A percentile compares a stretch with the other conserved stretches of the same genome.
phyloP scores from a whole-genome alignment of 2,888 invertebrate species.

The Synergus itoensis region DNA sequence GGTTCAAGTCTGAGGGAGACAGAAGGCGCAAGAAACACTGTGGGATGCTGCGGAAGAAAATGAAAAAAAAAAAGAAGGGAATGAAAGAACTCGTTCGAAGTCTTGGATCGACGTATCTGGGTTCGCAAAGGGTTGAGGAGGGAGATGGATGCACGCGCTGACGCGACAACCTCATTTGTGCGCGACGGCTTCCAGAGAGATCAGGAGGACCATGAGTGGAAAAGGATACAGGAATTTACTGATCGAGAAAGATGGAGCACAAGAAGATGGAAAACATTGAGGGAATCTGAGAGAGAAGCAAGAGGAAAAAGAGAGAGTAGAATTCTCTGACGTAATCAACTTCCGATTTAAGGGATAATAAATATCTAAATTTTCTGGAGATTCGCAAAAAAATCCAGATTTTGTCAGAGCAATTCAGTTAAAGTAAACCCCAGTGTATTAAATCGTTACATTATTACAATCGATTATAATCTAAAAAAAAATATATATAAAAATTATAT shows the following conservation, averaged over 20 bases:
- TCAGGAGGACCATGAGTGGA: conserved; percentile 45
- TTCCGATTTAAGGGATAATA: not conserved
- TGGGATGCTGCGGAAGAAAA: conserved; percentile 49
- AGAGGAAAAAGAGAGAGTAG: conserved; percentile 46
- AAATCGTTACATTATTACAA: too few relatives aligned
- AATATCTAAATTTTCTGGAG: not conserved
- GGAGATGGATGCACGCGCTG: conserved; percentile 68
- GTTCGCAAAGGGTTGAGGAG: conserved; percentile 44
- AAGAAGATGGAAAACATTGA: conserved; percentile 45
- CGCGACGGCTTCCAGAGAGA: conserved; percentile 68
- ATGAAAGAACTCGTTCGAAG: conserved; percentile 57
- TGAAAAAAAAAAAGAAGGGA: conserved; percentile 47
- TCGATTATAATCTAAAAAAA: too few relatives aligned
- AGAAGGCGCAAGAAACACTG: conserved; percentile 46
- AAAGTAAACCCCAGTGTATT: too few relatives aligned
- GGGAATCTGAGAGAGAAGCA: conserved; percentile 42
- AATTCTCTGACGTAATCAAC: conserved; percentile 72
- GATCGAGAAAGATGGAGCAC: conserved; percentile 38
- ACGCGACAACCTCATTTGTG: conserved; percentile 77
- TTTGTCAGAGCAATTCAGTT: not conserved
- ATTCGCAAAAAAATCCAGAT: not conserved
- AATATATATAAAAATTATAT: too few relatives aligned
- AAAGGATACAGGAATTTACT: conserved; percentile 30
- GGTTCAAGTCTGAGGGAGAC: conserved; percentile 50
- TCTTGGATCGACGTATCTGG: conserved; percentile 48